A percentile compares a stretch with the other conserved stretches of the same genome.
Evolutionary conservation across 2,888 invertebrate genomes (phyloP).

Genomic region (Keiferia lycopersicella): DNA sequence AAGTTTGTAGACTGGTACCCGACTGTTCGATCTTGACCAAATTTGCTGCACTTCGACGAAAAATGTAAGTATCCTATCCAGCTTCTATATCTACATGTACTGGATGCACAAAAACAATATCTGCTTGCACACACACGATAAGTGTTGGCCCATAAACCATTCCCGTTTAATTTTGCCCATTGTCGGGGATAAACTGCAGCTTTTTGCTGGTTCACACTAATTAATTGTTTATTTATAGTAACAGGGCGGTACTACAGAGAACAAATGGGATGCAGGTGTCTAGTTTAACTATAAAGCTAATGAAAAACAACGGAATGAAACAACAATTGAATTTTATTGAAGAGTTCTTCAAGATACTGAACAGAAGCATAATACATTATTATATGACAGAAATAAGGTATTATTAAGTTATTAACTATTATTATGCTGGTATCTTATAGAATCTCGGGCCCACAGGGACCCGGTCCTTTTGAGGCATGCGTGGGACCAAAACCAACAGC

Average conservation of each 20-base stretch:
- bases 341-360: not conserved
- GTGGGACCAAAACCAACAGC: too few species aligned
- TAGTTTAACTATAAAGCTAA: not conserved
- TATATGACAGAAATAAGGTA: too few species aligned
- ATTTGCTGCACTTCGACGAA: too few species aligned
- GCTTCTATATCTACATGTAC: too few species aligned
- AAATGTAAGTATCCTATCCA: too few species aligned
- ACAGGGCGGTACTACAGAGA: not conserved
- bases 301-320: not conserved
- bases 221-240: slow-evolving; percentile 7
- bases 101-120: not conserved
- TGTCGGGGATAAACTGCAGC: not conserved
- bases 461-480: too few species aligned
- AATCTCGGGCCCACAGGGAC: too few species aligned
- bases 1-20: too few species aligned
- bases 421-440: too few species aligned
- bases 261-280: slow-evolving; percentile 9
- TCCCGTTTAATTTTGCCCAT: not conserved
- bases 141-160: not conserved
- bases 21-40: too few species aligned
- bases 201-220: not conserved
- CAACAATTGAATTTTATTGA: not conserved
- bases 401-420: too few species aligned
- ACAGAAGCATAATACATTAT: too few species aligned
- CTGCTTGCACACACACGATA: not conserved